Evolutionary conservation across 2,888 invertebrate species (phyloP), one percentile per base, ranked within the genome.

Genomic region (Bombyx huttoni): DNA sequence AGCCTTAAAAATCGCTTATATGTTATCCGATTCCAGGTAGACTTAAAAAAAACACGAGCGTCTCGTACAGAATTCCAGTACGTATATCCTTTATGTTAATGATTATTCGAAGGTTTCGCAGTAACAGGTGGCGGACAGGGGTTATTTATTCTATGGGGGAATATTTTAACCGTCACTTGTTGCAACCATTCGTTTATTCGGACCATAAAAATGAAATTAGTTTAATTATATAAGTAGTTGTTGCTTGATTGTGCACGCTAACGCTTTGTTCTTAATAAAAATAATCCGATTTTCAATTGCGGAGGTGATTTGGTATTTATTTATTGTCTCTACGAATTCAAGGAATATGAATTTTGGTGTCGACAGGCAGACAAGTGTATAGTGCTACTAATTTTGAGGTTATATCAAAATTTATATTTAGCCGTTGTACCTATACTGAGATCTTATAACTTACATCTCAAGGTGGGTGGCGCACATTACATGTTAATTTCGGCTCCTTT

Each of bases 41-140:
- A 40, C 9, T 12, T 40, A 7, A 12, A 10, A 10, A 40, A 8
- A 12, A 7, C 40, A 40, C 7, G 40, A 24, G 24, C 24, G 24
- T 24, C 24, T 40, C 40, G 7, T 40, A 40, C 40, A 40, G 40
- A 40, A 8, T 40, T 40, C 24, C 24, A 40, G 40, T 40, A 40
- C 40, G 9, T 40, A 40, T 40, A 40, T 46, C 52, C 48, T 52
- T 53, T 49, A 40, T 40, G 40, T 12, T 40, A 10, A 40, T 40
- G 40, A 3, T 40, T 40, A 40, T 40, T 61, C 60, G 60, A 60
- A 64, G 65, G 68, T 64, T 63, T 55, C 54, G 60, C 59, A 52
- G 68, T 68, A 80, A 81, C 81, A 81, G 81, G 81, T 81, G 81
- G 73, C 57, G 51, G 60, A 67, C 65, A 64, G 64, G 76, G 76